Conservation (phyloP, 2,888 invertebrate genomes). For the Heliconius cydno region DNA sequence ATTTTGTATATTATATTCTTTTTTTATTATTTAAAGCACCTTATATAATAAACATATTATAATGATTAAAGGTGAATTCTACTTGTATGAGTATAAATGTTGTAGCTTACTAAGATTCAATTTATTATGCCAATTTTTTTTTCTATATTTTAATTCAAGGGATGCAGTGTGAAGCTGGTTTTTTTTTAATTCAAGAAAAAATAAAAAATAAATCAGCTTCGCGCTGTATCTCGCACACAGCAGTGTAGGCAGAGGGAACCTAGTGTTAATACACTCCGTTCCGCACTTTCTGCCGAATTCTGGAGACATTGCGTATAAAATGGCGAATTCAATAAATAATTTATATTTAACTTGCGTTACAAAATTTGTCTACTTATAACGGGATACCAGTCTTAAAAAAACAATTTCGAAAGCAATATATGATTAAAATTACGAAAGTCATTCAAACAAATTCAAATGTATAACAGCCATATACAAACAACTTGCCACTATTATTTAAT, state of each 20-base stretch:
- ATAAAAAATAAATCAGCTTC: too few species aligned
- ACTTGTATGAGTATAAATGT: neutral
- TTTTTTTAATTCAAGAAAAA: too few species aligned
- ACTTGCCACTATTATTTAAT: slow-evolving; percentile 20
- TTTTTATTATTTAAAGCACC: neutral
- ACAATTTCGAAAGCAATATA: neutral
- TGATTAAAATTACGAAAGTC: neutral
- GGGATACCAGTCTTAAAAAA: neutral
- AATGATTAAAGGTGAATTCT: neutral
- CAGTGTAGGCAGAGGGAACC: too few species aligned
- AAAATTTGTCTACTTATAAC: neutral
- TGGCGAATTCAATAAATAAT: too few species aligned
- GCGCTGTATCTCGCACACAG: too few species aligned
- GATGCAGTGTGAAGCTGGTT: too few species aligned
- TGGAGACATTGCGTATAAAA: too few species aligned
- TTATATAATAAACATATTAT: neutral
- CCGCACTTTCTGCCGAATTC: too few species aligned
- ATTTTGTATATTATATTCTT: neutral
- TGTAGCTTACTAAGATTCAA: neutral
- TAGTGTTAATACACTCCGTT: too few species aligned
- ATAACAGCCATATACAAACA: neutral
- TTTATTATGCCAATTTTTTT: neutral
- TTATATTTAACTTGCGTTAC: neutral
- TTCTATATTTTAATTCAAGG: neutral
- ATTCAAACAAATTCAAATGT: neutral